Percentiles rank a stretch among this genome's conserved stretches.
These are phyloP conservation scores for Nyctibius bracteatus DNA, from an alignment of 2,113 vertebrate species.

Conservation along the genomic window DNA sequence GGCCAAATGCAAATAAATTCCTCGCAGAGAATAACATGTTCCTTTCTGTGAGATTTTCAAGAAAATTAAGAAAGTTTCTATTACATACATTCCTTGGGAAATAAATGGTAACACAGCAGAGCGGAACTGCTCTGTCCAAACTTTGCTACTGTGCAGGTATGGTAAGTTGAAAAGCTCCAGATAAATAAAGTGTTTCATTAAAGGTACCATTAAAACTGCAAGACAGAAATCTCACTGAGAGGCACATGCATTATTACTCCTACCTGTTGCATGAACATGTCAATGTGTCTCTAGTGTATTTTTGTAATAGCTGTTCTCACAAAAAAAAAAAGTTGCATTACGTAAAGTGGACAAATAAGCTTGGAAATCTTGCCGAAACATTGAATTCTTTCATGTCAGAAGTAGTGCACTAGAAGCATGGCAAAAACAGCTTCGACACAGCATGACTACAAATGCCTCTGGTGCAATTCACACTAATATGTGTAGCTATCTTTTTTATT, in stretches of 20 bases:
- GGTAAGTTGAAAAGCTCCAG: not conserved
- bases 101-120: not conserved
- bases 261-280: not conserved
- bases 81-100: not conserved
- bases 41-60: not conserved
- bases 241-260: not conserved
- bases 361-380: not conserved
- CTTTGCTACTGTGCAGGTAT: not conserved
- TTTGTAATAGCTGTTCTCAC: not conserved
- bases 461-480: constrained; percentile 51
- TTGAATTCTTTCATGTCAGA: not conserved
- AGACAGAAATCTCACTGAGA: not conserved
- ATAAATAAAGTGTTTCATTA: not conserved
- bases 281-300: not conserved
- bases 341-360: not conserved
- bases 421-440: not conserved
- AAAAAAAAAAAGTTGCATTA: not conserved
- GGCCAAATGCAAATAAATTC: not conserved
- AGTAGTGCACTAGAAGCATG: not conserved
- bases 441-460: constrained; percentile 5
- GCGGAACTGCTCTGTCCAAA: not conserved
- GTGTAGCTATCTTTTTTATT: constrained; percentile 49
- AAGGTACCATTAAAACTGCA: not conserved
- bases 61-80: not conserved
- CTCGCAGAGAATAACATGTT: not conserved